Evolutionary conservation across 2,888 invertebrate genomes (phyloP), one percentile per base, ranked within the genome.

Genomic region (Tetheella fluctuosa): DNA sequence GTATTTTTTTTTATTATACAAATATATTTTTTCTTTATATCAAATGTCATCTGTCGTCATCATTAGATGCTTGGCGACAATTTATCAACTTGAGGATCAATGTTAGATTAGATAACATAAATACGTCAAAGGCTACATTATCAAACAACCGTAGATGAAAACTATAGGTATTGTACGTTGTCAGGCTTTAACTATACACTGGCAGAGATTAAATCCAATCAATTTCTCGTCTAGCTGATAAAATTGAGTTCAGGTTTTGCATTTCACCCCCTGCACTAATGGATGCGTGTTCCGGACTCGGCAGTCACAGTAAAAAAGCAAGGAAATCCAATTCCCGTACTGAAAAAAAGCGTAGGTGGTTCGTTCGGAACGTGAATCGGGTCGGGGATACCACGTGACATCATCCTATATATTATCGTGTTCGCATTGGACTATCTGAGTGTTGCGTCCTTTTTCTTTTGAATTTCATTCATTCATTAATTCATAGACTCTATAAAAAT

Each of bases 221-320:
- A 48, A 17, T 48, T 20, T 10, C 48, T 48, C 48, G 17, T 20
- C 55, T 20, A 48, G 30, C 55, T 28, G 54, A 34, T 54, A 34
- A 25, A 34, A 55, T 48, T 20, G 17, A 48, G 13, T 34, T n/a
- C 37, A 15, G 55, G 55, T 34, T 34, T 34, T 55, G 55, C 37
- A 23, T 34, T 55, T 34, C 23, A 15, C 25, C 34, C 42, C 37
- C 13, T 55, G 55, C 23, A 55, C 55, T 55, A 34, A 55, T 55
- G 55, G 55, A 55, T 13, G 34, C 55, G 37, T 55, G 55, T 17
- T 20, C 20, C 55, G 37, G 55, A 55, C 55, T 23, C 17, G 28
- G 10, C 10, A 48, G 54, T 15, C 7, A 37, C 8, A 30, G 15
- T n/a, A 55, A 34, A 55, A 7, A 34, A 55, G 13, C 10, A 55